Conservation (phyloP, 2,888 invertebrate species). For the Cephus rjabovi region DNA sequence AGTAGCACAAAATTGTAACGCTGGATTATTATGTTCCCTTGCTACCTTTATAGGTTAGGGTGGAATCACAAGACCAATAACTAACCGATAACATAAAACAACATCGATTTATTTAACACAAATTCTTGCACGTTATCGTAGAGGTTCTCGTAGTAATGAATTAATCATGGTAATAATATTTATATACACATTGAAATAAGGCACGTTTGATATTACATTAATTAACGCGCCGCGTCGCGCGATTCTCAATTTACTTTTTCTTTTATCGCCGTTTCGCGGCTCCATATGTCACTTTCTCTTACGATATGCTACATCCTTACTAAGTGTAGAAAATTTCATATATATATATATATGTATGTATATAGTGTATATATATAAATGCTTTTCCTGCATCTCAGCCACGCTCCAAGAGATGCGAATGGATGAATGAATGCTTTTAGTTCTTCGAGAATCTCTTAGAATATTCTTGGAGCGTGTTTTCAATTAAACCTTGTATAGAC, state of each 20-base stretch:
- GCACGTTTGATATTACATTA: slow-evolving; percentile 65
- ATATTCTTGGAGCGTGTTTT: too few species aligned
- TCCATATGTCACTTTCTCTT: slow-evolving; percentile 47
- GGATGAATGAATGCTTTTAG: too few species aligned
- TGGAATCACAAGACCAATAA: too few species aligned
- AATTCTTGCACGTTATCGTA: slow-evolving; percentile 61
- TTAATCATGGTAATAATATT: slow-evolving; percentile 48
- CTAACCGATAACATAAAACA: slow-evolving; percentile 58
- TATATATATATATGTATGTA: slow-evolving; percentile 41
- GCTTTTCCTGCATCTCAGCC: not conserved
- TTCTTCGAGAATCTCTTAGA: too few species aligned
- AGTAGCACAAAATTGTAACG: too few species aligned
- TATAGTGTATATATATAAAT: slow-evolving; percentile 34
- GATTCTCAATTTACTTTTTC: too few species aligned
- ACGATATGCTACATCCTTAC: slow-evolving; percentile 61
- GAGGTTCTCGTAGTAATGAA: slow-evolving; percentile 50
- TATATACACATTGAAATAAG: slow-evolving; percentile 56
- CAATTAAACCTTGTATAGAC: too few species aligned
- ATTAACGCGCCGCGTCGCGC: slow-evolving; percentile 46
- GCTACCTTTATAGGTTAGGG: too few species aligned
- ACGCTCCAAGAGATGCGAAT: too few species aligned
- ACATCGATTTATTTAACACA: slow-evolving; percentile 65
- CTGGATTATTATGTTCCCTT: too few species aligned
- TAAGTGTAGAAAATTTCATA: slow-evolving; percentile 61
- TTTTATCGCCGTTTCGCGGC: slow-evolving; percentile 5